Conservation (phyloP, 2,888 invertebrate genomes). For the Sympetrum striolatum region DNA sequence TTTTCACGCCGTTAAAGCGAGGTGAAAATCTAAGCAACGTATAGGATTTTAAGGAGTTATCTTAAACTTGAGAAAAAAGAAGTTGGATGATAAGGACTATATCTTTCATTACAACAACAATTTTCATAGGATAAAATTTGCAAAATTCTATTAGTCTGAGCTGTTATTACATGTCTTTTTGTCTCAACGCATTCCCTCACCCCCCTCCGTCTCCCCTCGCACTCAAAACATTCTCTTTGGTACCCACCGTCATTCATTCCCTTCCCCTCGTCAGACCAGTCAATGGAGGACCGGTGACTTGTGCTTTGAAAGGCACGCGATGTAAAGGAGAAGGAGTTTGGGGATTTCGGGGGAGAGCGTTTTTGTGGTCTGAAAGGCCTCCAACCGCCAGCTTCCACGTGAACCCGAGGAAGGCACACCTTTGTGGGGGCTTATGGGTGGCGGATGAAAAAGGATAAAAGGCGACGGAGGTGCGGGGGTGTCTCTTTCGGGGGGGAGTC, state of each 20-base stretch:
- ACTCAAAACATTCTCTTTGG: neutral
- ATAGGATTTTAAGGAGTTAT: no score
- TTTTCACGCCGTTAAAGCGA: no score
- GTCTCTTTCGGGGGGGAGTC: no score
- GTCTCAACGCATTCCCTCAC: neutral
- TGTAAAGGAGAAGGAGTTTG: neutral
- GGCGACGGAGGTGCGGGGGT: no score
- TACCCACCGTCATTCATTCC: no score
- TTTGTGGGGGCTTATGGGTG: neutral
- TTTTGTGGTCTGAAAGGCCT: neutral
- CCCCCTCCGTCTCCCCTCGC: neutral
- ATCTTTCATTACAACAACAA: no score
- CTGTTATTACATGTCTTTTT: neutral
- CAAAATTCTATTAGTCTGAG: neutral
- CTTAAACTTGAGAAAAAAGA: no score
- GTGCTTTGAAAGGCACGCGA: neutral
- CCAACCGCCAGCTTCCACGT: neutral
- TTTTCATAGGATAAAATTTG: no score
- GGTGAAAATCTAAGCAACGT: no score
- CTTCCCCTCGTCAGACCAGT: neutral
- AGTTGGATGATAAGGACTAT: no score
- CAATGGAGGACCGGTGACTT: conserved; percentile 1
- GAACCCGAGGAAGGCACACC: neutral
- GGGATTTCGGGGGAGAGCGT: neutral
- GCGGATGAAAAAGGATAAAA: neutral